phyloP scores from a whole-genome alignment of 1,140 invertebrate genomes.

The Anastatus disparis region DNA sequence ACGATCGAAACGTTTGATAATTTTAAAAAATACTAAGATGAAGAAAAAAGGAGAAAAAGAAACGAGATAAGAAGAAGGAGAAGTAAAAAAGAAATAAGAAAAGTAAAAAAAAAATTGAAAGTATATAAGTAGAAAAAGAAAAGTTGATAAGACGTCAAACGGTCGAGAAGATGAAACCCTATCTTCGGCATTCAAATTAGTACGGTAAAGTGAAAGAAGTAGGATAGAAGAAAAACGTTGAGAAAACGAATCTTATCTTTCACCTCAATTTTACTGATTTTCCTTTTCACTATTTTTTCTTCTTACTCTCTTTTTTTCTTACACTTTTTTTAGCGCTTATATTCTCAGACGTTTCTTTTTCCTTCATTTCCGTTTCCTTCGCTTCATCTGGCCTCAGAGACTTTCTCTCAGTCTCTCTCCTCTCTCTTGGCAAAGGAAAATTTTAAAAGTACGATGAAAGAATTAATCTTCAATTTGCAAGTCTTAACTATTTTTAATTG shows the following conservation, averaged over 20 bases:
- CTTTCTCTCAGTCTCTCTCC: too few relatives aligned
- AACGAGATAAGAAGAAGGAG: background rate
- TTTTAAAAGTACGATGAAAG: slow-evolving; percentile 27
- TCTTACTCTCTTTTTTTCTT: background rate
- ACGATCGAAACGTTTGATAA: slow-evolving; percentile 6
- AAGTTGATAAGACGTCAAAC: slow-evolving; percentile 1
- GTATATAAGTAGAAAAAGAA: slow-evolving; percentile 14
- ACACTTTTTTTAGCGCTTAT: background rate
- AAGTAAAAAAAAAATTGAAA: background rate
- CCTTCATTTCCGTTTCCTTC: slow-evolving; percentile 23
- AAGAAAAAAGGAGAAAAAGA: background rate
- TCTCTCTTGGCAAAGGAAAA: too few relatives aligned
- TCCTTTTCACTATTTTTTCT: background rate
- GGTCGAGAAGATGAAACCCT: slow-evolving; percentile 18
- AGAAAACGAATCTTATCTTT: background rate
- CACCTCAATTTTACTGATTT: slow-evolving; percentile 24
- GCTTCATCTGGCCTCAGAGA: slow-evolving; percentile 17
- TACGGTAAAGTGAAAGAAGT: background rate
- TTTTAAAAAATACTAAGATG: background rate
- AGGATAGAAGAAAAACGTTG: background rate
- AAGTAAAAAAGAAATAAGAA: background rate
- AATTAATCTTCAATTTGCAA: slow-evolving; percentile 38
- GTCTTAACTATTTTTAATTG: slow-evolving; percentile 38
- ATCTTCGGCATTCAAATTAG: slow-evolving; percentile 29
- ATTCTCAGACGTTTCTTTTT: slow-evolving; percentile 8